Percentiles rank a stretch among this genome's conserved stretches.
phyloP scores from a whole-genome alignment of 2,888 invertebrate genomes.

The Sinotaia quadrata region DNA sequence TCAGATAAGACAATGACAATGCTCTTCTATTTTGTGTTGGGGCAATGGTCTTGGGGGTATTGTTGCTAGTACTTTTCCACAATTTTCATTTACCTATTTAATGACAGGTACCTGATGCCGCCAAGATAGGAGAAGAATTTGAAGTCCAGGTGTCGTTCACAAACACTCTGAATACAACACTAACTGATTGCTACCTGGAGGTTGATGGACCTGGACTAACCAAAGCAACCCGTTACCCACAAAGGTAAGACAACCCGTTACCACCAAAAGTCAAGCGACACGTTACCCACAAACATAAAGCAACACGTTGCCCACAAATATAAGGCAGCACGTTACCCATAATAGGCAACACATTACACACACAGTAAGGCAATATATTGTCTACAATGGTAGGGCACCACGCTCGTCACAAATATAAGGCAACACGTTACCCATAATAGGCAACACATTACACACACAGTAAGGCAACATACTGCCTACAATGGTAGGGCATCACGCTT shows the following conservation, averaged over 20 bases:
- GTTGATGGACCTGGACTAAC: constrained; percentile 74
- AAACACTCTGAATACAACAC: constrained; percentile 79
- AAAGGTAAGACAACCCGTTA: constrained; percentile 36
- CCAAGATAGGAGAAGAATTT: constrained; percentile 43
- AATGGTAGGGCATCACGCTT: too few species aligned
- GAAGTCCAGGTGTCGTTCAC: constrained; percentile 66
- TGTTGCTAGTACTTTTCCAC: not conserved
- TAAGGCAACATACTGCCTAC: too few species aligned
- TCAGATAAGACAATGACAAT: not conserved
- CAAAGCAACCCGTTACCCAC: constrained; percentile 33
- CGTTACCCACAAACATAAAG: too few species aligned
- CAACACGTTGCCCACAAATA: too few species aligned
- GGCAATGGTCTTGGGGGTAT: not conserved
- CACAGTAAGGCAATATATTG: too few species aligned
- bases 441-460: not conserved
- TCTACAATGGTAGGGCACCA: too few species aligned
- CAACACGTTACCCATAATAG: too few species aligned
- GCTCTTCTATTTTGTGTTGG: not conserved
- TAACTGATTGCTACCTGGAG: constrained; percentile 81
- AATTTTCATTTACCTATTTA: not conserved
- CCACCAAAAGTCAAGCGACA: not conserved
- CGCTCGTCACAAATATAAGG: too few species aligned
- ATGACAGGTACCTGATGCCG: constrained; percentile 48
- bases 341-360: not conserved
- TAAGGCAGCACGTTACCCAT: not conserved